Percentiles rank a stretch among this genome's conserved stretches.
These are phyloP conservation scores for Karalla daura DNA, from an alignment of 2,797 vertebrate genomes.

Conservation along the genomic window DNA sequence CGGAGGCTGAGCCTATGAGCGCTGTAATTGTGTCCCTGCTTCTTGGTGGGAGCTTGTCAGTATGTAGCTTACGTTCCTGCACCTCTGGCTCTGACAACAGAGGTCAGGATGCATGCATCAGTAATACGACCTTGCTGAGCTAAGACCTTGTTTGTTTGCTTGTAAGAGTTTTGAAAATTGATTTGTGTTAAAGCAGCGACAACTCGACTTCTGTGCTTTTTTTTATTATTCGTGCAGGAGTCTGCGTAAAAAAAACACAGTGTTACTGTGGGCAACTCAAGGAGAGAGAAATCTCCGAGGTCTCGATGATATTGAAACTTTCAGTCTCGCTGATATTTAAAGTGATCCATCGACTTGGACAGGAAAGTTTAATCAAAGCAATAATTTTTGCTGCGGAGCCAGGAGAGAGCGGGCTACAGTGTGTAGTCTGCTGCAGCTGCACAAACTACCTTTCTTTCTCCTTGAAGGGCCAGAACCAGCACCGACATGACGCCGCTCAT, in stretches of 20 bases:
- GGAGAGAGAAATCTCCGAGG: not conserved
- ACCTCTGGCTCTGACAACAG: conserved; percentile 6
- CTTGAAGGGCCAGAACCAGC: not conserved
- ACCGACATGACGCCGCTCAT: not conserved
- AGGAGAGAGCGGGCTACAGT: not conserved
- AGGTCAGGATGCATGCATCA: conserved; percentile 6
- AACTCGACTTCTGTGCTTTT: not conserved
- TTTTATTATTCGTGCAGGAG: not conserved
- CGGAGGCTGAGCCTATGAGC: not conserved
- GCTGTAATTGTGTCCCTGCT: not conserved
- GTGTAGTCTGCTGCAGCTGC: not conserved
- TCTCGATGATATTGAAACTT: not conserved
- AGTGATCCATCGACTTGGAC: not conserved
- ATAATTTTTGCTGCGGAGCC: conserved; percentile 12
- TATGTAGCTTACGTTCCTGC: not conserved
- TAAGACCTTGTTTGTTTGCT: not conserved
- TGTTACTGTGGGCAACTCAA: not conserved
- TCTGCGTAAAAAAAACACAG: too few relatives aligned
- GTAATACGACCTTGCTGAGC: conserved; percentile 2
- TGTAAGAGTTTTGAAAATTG: not conserved
- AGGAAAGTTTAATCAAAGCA: conserved; percentile 29
- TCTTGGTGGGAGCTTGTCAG: not conserved
- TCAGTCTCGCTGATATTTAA: conserved; percentile 10
- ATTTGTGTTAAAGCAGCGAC: not conserved
- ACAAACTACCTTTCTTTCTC: not conserved